These are phyloP conservation scores for Lipophrys pholis DNA, from an alignment of 2,113 vertebrate genomes.

Conservation along the genomic window DNA sequence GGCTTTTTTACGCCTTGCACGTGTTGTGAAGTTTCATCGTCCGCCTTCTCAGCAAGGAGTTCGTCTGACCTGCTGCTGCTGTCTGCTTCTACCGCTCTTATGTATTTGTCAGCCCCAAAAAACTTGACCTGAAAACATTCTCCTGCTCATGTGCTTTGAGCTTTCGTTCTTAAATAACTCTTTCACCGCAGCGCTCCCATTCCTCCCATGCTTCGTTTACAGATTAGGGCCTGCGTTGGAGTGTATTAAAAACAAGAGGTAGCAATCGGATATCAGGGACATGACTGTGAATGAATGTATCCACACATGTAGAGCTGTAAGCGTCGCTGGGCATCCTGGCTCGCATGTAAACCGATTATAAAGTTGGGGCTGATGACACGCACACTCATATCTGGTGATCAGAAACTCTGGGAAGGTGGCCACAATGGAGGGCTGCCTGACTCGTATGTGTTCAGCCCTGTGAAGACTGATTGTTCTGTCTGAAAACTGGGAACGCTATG, in stretches of 20 bases:
- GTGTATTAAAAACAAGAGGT: constrained; percentile 36
- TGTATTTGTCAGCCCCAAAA: constrained; percentile 53
- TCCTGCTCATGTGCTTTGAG: constrained; percentile 38
- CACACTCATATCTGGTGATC: constrained; percentile 76
- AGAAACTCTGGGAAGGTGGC: constrained; percentile 76
- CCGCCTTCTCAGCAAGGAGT: constrained; percentile 71
- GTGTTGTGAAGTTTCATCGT: constrained; percentile 75
- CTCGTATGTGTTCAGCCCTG: constrained; percentile 68
- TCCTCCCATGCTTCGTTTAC: constrained; percentile 51
- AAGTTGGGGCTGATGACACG: constrained; percentile 65
- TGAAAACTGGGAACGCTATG: constrained; percentile 52
- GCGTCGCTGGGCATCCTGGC: constrained; percentile 29
- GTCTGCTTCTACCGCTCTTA: constrained; percentile 38
- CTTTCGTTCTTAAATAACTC: constrained; percentile 55
- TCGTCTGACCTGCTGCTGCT: constrained; percentile 46
- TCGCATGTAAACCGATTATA: constrained; percentile 58
- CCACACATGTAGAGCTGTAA: constrained; percentile 50
- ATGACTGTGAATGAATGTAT: constrained; percentile 69
- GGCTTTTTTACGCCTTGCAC: constrained; percentile 76
- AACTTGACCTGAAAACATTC: constrained; percentile 48
- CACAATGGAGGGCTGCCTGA: constrained; percentile 67
- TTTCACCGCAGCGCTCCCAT: constrained; percentile 47
- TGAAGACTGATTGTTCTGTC: constrained; percentile 65
- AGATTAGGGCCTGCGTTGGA: constrained; percentile 43
- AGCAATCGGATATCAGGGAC: constrained; percentile 55